Base-by-base conservation (phyloP, 2,888 invertebrate genomes). In the Heteropelma amictum region DNA sequence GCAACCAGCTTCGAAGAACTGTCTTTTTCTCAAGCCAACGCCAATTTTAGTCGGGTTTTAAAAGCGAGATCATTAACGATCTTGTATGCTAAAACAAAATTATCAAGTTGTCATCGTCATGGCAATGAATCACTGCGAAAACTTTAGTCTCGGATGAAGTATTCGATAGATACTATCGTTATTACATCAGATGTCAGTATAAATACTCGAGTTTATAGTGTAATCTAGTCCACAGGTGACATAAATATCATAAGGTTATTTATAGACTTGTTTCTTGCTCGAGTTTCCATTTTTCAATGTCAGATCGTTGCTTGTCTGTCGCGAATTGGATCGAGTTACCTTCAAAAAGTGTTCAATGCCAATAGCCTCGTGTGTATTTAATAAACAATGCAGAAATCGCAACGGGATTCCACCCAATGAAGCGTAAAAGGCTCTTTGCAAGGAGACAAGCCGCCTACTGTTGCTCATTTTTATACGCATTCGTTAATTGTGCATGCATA, bases 351-450 rank as follows among this genome's bases (percentile, higher is more conserved):
- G 35, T 45, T 64, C 54, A 61, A 47, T 70, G 65, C 38, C 70
- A 65, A 26, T 40, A 19, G 12, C 65, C 47, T 60, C 28, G 60
- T 40, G 40, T 65, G 40, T 65, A 40, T 63, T 45, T 74, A 47
- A 60, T 53, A 40, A 19, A 61, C 19, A 70, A 70, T 40, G 35
- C 5, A 30, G 35, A 19, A 47, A 38, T 70, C 47, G 26, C 21
- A 49, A 70, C 65, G 33, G 42, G 64, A 74, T 78, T 77, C 71
- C 65, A 69, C 67, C 63, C 72, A 67, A 42, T 45, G 61, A 72
- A 68, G 70, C 75, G 56, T 72, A 71, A 78, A n/a, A 76, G 70
- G 54, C 54, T 70, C 45, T 40, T 47, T 23, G 40, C 17, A 38
- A 64, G 35, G 54, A 40, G 47, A 74, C 47, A 54, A 65, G 17